These are phyloP conservation scores for Penaeus chinensis DNA, from an alignment of 1,140 invertebrate species.

Conservation along the genomic window DNA sequence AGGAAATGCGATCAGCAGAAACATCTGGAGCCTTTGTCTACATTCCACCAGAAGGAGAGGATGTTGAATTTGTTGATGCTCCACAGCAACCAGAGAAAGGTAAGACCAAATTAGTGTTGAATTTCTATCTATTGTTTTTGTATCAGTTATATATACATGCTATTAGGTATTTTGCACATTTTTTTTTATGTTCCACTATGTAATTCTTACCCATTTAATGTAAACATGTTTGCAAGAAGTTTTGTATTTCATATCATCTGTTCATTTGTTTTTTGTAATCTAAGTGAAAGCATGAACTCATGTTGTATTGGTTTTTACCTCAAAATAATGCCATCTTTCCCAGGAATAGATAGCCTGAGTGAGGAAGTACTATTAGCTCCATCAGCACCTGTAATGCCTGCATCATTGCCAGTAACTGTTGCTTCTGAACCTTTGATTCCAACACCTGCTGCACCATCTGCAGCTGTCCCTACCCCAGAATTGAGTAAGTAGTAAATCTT, in stretches of 20 bases:
- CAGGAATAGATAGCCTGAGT: not conserved
- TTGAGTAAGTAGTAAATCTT: conserved; percentile 24
- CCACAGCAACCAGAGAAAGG: conserved; percentile 33
- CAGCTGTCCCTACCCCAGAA: conserved; percentile 20
- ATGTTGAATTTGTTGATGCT: conserved; percentile 58
- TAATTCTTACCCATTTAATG: no score
- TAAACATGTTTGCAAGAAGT: no score
- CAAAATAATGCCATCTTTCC: not conserved
- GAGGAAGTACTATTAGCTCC: not conserved
- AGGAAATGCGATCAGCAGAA: conserved; percentile 78
- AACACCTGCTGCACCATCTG: conserved; percentile 18
- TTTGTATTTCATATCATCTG: no score
- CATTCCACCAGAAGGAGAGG: conserved; percentile 51
- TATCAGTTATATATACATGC: no score
- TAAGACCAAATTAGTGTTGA: not conserved
- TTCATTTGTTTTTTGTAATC: no score
- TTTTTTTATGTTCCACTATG: no score
- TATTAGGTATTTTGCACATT: no score
- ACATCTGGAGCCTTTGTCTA: conserved; percentile 70
- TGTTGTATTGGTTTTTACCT: no score
- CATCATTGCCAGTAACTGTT: not conserved
- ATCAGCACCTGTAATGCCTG: not conserved
- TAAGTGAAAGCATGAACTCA: no score
- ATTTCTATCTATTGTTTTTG: not conserved
- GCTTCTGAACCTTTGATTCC: conserved; percentile 11